Evolutionary conservation across 2,797 vertebrate genomes (phyloP).

Genomic region (Xenentodon cancila): DNA sequence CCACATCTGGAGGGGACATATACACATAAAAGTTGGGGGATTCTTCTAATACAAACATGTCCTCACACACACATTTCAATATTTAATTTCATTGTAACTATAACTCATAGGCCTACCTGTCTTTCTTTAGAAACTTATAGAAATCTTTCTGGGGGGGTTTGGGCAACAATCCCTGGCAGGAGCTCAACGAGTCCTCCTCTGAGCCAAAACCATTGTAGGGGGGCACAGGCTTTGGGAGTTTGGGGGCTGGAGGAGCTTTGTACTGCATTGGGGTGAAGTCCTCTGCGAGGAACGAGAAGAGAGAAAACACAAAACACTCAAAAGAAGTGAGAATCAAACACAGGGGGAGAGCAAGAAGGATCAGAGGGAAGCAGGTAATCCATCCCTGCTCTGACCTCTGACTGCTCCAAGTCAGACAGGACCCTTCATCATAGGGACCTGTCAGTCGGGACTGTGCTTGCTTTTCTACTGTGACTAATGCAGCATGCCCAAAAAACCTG

Average conservation of each 20-base stretch:
- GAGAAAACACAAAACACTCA: slow-evolving; percentile 42
- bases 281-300: slow-evolving; percentile 70
- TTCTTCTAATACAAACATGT: slow-evolving; percentile 5
- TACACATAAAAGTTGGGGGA: not conserved
- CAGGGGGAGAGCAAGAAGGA: slow-evolving; percentile 34
- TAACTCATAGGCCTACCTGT: slow-evolving; percentile 82
- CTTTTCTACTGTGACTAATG: slow-evolving; percentile 69
- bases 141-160: slow-evolving; percentile 84
- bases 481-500: slow-evolving; percentile 34
- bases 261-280: slow-evolving; percentile 86
- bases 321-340: slow-evolving; percentile 27
- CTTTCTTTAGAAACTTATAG: slow-evolving; percentile 86
- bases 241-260: slow-evolving; percentile 77
- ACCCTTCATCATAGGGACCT: slow-evolving; percentile 62
- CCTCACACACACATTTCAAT: slow-evolving; percentile 9
- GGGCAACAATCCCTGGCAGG: slow-evolving; percentile 82
- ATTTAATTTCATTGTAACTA: slow-evolving; percentile 20
- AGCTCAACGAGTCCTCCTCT: slow-evolving; percentile 92
- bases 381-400: slow-evolving; percentile 54
- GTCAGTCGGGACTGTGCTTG: slow-evolving; percentile 39
- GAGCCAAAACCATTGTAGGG: slow-evolving; percentile 93
- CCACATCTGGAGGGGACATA: slow-evolving; percentile 73
- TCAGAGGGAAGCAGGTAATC: slow-evolving; percentile 55
- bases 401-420: slow-evolving; percentile 47
- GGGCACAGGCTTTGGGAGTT: slow-evolving; percentile 78